Conservation (phyloP, 2,888 invertebrate genomes). For the Eupithecia subfuscata region DNA sequence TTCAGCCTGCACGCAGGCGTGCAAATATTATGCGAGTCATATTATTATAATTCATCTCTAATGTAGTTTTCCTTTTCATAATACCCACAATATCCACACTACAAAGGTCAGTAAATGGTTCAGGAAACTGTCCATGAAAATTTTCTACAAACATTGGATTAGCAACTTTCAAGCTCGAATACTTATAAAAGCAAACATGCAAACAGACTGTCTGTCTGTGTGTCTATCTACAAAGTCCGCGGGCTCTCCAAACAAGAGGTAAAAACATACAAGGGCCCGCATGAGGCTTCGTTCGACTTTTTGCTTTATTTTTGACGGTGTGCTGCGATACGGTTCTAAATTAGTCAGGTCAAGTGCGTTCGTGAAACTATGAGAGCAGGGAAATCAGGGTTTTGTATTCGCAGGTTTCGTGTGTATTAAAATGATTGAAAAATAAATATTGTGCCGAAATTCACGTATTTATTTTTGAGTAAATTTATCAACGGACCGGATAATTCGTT, state of each 20-base stretch:
- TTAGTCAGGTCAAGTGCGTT: not conserved
- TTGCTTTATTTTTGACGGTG: constrained; percentile 10
- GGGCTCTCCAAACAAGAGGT: constrained; percentile 17
- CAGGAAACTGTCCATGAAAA: not conserved
- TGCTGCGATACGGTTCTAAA: not conserved
- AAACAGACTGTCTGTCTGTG: constrained; percentile 2
- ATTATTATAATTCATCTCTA: no score
- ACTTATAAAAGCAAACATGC: constrained; percentile 12
- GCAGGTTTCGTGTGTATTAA: no score
- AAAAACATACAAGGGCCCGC: constrained; percentile 9
- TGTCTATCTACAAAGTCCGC: constrained; percentile 8
- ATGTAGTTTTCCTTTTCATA: no score
- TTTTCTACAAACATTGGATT: not conserved
- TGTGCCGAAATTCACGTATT: not conserved
- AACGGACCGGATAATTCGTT: no score
- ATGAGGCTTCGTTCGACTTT: not conserved
- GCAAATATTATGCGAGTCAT: no score
- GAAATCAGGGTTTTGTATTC: not conserved
- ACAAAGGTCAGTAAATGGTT: not conserved
- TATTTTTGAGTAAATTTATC: not conserved
- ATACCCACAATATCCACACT: not conserved
- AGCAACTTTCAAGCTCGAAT: not conserved
- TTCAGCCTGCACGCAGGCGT: no score
- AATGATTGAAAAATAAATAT: not conserved
- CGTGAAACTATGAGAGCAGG: not conserved